These are phyloP conservation scores for Oxyteleia sp. DNA, from an alignment of 2,888 invertebrate genomes.

Conservation along the genomic window DNA sequence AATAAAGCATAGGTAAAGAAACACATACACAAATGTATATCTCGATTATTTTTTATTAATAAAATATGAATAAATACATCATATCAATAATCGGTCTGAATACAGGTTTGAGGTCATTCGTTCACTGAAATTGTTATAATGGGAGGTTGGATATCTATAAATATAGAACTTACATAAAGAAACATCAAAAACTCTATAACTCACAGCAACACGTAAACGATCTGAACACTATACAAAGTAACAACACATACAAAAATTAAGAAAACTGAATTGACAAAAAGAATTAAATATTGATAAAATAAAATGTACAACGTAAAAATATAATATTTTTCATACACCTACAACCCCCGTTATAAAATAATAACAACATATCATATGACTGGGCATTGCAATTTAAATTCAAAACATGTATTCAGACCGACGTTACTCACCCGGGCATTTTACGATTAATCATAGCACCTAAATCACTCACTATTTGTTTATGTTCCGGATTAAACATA, in stretches of 20 bases:
- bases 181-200: no score
- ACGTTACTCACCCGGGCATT: slow-evolving; percentile 87
- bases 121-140: no score
- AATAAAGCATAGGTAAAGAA: no score
- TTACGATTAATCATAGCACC: slow-evolving; percentile 86
- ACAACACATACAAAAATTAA: background rate
- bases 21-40: no score
- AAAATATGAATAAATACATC: no score
- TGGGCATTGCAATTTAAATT: slow-evolving; percentile 74
- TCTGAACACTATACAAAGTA: no score
- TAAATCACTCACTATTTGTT: slow-evolving; percentile 84
- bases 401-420: slow-evolving; percentile 86
- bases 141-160: no score
- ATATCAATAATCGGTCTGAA: no score
- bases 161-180: no score
- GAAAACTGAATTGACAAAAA: background rate
- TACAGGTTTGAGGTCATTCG: no score
- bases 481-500: slow-evolving; percentile 85
- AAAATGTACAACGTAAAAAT: background rate
- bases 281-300: background rate
- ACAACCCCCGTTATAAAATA: slow-evolving; percentile 37
- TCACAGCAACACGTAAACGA: no score
- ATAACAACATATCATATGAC: slow-evolving; percentile 11
- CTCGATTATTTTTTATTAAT: no score
- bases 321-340: slow-evolving; percentile 10